Evolutionary conservation across 2,113 vertebrate species (phyloP).

Genomic region (Protobothrops mucrosquamatus): DNA sequence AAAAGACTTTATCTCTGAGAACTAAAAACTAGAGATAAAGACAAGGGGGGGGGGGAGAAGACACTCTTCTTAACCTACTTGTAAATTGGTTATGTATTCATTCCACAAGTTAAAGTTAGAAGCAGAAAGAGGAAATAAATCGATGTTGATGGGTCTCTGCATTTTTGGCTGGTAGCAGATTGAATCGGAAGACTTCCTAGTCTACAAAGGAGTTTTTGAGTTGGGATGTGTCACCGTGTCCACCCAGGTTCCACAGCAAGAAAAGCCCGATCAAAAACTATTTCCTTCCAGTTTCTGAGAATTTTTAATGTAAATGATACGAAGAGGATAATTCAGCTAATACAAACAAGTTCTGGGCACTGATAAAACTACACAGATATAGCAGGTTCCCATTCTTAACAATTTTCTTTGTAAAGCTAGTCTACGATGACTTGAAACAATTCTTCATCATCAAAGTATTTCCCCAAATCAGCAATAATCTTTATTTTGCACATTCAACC

Average conservation of each 20-base stretch:
- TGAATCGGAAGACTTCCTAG: background rate
- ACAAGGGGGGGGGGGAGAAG: background rate
- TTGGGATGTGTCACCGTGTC: background rate
- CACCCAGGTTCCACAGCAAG: background rate
- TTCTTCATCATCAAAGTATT: background rate
- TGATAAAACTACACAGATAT: background rate
- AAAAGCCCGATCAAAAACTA: slow-evolving; percentile 1
- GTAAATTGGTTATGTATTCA: background rate
- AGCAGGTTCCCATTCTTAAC: no score
- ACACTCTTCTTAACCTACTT: background rate
- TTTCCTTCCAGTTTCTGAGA: background rate
- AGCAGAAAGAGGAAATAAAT: background rate
- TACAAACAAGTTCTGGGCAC: background rate
- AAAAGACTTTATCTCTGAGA: background rate
- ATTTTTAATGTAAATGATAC: background rate
- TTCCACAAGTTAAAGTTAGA: background rate
- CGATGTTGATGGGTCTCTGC: no score
- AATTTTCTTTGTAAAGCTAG: background rate
- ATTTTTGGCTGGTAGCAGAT: background rate
- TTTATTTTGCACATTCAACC: background rate
- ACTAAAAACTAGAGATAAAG: background rate
- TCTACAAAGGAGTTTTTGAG: background rate
- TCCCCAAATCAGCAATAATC: background rate
- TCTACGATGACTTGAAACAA: background rate
- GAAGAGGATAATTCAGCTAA: background rate